Evolutionary conservation across 2,888 invertebrate genomes (phyloP).

Genomic region (Odontomyia ornata): DNA sequence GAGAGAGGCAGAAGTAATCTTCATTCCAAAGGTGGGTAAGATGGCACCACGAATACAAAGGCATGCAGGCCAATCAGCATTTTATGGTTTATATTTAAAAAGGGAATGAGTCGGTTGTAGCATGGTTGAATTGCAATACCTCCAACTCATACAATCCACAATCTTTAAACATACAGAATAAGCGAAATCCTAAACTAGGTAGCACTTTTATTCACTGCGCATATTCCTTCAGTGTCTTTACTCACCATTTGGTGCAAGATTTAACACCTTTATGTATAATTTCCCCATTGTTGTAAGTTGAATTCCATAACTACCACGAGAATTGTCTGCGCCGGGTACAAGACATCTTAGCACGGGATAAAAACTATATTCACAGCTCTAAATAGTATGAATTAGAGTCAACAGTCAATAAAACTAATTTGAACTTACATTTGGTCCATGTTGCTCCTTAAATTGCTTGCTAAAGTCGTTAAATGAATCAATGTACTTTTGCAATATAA

Average conservation of each 20-base stretch:
- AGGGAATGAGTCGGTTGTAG: too few relatives aligned
- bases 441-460: slow-evolving; percentile 54
- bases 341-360: slow-evolving; percentile 82
- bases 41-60: too few relatives aligned
- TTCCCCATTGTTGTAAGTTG: slow-evolving; percentile 80
- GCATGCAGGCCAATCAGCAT: too few relatives aligned
- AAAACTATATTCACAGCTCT: slow-evolving; percentile 68
- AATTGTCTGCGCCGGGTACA: slow-evolving; percentile 80
- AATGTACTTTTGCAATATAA: slow-evolving; percentile 57
- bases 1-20: too few relatives aligned
- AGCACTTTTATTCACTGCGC: too few relatives aligned
- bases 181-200: too few relatives aligned
- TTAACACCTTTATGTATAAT: slow-evolving; percentile 78
- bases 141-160: too few relatives aligned
- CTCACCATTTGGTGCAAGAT: slow-evolving; percentile 73
- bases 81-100: too few relatives aligned
- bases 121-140: too few relatives aligned
- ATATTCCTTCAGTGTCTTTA: slow-evolving; percentile 35
- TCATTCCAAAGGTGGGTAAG: too few relatives aligned
- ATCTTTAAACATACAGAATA: too few relatives aligned
- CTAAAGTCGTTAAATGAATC: slow-evolving; percentile 58
- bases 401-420: neutral
- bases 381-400: too few relatives aligned
- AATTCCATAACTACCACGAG: slow-evolving; percentile 83
- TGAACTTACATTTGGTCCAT: slow-evolving; percentile 42